A percentile compares a stretch with the other conserved stretches of the same genome.
Evolutionary conservation across 2,113 vertebrate genomes (phyloP).

Genomic region (Spea multiplicata): DNA sequence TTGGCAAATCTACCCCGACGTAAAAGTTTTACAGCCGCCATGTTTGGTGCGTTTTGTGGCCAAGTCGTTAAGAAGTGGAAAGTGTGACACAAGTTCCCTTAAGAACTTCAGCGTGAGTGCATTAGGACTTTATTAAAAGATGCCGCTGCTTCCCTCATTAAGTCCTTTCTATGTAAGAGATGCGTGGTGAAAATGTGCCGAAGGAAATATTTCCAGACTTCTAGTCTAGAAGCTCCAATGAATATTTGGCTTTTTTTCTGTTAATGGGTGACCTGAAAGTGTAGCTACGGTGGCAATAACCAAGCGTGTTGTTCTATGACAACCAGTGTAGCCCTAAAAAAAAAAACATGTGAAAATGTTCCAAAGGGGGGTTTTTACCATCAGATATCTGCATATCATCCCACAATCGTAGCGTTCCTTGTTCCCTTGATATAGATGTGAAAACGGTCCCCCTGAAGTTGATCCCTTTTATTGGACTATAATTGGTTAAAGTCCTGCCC

Average conservation of each 20-base stretch:
- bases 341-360: too few species aligned
- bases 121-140: conserved; percentile 30
- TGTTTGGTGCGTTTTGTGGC: conserved; percentile 56
- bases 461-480: too few species aligned
- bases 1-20: conserved; percentile 60
- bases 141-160: conserved; percentile 34
- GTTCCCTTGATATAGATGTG: too few species aligned
- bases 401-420: too few species aligned
- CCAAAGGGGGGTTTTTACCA: too few species aligned
- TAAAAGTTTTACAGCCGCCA: conserved; percentile 58
- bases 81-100: conserved; percentile 57
- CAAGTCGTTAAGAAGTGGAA: conserved; percentile 64
- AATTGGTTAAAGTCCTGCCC: too few species aligned
- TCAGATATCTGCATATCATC: too few species aligned
- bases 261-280: not conserved
- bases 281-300: too few species aligned
- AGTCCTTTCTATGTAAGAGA: conserved; percentile 22
- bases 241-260: not conserved
- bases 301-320: too few species aligned
- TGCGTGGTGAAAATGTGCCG: not conserved
- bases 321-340: too few species aligned
- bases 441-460: too few species aligned
- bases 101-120: conserved; percentile 49
- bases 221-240: not conserved
- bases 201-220: conserved; percentile 26